Conservation (phyloP, 2,888 invertebrate species). For the Eucriotettix oculatus region DNA sequence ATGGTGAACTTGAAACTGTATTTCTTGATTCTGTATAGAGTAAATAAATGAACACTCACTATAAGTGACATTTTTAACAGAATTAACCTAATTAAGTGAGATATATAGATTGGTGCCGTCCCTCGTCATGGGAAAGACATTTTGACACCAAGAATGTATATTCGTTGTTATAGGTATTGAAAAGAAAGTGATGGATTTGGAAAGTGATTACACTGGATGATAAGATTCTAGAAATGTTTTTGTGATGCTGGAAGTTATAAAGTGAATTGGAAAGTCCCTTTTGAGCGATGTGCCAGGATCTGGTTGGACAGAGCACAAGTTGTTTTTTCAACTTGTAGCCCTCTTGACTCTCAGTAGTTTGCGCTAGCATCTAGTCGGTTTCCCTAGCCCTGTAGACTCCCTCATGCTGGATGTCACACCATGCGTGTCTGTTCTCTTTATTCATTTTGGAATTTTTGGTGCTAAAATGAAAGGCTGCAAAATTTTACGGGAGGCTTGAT, state of each 20-base stretch:
- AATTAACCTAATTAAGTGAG: neutral
- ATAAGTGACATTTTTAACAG: neutral
- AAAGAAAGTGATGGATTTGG: neutral
- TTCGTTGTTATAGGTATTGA: no score
- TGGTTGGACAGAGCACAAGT: slow-evolving; percentile 3
- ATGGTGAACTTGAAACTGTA: neutral
- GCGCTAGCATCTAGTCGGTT: slow-evolving; percentile 22
- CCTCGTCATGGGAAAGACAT: neutral
- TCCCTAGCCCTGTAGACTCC: slow-evolving; percentile 19
- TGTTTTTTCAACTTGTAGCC: neutral
- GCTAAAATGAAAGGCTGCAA: slow-evolving; percentile 13
- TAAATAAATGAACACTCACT: no score
- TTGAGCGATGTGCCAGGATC: slow-evolving; percentile 10
- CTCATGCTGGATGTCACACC: slow-evolving; percentile 21
- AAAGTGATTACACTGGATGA: slow-evolving; percentile 5
- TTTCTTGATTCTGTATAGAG: no score
- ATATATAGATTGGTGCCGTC: neutral
- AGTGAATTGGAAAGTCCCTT: slow-evolving; percentile 5
- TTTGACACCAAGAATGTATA: neutral
- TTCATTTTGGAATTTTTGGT: slow-evolving; percentile 12
- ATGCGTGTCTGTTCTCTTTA: slow-evolving; percentile 12
- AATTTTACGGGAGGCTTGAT: slow-evolving; percentile 19
- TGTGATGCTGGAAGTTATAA: neutral
- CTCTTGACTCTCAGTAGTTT: slow-evolving; percentile 22
- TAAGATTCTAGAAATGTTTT: neutral